Conservation (phyloP, 2,113 vertebrate species). For the Engystomops pustulosus region DNA sequence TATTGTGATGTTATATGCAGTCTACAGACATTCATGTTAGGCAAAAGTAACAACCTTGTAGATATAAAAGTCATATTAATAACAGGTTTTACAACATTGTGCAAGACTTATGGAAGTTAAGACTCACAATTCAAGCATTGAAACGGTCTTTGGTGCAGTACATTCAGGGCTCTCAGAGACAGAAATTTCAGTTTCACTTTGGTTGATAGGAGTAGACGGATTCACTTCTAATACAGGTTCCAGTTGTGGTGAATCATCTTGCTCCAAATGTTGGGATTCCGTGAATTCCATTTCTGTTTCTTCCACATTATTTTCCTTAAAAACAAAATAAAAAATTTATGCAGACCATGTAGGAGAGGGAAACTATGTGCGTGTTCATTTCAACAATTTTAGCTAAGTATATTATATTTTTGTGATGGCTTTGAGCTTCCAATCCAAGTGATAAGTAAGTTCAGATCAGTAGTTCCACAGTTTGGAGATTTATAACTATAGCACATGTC, state of each 20-base stretch:
- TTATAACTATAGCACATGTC: too few relatives aligned
- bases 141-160: not conserved
- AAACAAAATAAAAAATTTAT: not conserved
- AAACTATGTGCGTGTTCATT: too few relatives aligned
- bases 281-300: not conserved
- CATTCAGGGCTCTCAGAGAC: not conserved
- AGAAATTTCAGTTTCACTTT: not conserved
- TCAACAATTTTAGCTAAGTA: too few relatives aligned
- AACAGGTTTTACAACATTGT: not conserved
- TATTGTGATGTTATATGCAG: too few relatives aligned
- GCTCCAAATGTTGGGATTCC: not conserved
- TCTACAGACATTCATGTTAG: not conserved
- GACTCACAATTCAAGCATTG: conserved; percentile 33
- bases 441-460: too few relatives aligned
- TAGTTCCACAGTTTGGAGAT: too few relatives aligned
- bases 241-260: not conserved
- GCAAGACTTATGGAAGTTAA: not conserved
- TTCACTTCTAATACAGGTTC: not conserved
- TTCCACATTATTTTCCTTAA: not conserved
- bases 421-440: too few relatives aligned
- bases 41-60: not conserved
- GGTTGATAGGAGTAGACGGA: not conserved
- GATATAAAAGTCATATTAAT: not conserved
- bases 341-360: not conserved
- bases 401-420: too few relatives aligned